Conservation (phyloP, 2,113 vertebrate genomes). For the Petroica traversi region DNA sequence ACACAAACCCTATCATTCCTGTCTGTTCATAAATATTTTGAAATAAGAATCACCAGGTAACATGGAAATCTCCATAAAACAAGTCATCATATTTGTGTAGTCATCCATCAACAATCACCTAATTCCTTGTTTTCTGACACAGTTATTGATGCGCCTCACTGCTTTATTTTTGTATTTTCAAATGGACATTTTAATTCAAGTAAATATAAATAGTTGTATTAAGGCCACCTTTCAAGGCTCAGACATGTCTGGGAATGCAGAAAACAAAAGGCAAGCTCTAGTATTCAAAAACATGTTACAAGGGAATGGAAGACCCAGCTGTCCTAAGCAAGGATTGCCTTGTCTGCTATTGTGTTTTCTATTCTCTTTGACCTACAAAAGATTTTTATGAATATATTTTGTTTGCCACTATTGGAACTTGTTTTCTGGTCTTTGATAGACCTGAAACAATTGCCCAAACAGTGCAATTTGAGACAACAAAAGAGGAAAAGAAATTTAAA, state of each 20-base stretch:
- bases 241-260: neutral
- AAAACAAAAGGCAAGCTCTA: neutral
- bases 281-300: rapidly evolving
- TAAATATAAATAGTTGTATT: neutral
- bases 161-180: neutral
- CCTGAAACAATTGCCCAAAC: neutral
- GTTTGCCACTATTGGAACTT: neutral
- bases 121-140: neutral
- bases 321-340: neutral
- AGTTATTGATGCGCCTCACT: neutral
- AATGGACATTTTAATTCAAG: neutral
- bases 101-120: neutral
- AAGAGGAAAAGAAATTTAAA: neutral
- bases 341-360: neutral
- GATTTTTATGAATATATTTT: neutral
- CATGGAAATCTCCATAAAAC: neutral
- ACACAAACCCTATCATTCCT: neutral
- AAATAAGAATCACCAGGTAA: neutral
- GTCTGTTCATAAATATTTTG: neutral
- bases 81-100: neutral
- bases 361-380: neutral
- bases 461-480: neutral
- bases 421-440: neutral
- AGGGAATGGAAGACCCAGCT: neutral
- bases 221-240: neutral